phyloP scores from a whole-genome alignment of 2,888 invertebrate species.

The Syrphus vitripennis region DNA sequence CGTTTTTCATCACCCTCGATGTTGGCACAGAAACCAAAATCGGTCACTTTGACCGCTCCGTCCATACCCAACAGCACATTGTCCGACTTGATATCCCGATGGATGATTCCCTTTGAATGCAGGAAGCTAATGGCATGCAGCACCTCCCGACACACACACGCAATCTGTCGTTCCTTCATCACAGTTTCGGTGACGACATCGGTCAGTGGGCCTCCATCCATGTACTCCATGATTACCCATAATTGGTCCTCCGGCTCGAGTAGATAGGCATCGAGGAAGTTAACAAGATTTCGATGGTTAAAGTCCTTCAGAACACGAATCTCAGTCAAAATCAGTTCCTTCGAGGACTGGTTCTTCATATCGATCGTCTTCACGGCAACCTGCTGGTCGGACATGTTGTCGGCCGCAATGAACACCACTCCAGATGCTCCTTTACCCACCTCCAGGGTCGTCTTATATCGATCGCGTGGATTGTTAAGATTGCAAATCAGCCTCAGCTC shows the following conservation, averaged over 20 bases:
- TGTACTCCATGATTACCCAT: constrained; percentile 98
- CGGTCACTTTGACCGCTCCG: constrained; percentile 95
- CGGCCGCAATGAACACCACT: constrained; percentile 94
- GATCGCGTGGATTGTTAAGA: constrained; percentile 89
- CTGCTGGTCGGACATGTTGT: constrained; percentile 86
- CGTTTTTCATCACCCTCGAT: constrained; percentile 96
- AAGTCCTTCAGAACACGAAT: constrained; percentile 95
- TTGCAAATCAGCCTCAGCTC: constrained; percentile 91
- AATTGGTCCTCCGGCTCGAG: constrained; percentile 93
- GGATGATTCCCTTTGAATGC: constrained; percentile 94
- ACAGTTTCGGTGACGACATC: constrained; percentile 98
- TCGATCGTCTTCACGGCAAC: constrained; percentile 99
- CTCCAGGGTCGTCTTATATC: constrained; percentile 91
- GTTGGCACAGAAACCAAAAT: constrained; percentile 99
- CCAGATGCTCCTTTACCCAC: constrained; percentile 97
- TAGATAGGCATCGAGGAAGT: constrained; percentile 96
- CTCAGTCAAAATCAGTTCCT: constrained; percentile 97
- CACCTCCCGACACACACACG: constrained; percentile 95
- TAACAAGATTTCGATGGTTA: constrained; percentile 96
- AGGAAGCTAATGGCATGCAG: constrained; percentile 94
- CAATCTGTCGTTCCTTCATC: constrained; percentile 98
- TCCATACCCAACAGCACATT: constrained; percentile 97
- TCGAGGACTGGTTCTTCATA: constrained; percentile 95
- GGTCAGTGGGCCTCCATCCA: constrained; percentile 97
- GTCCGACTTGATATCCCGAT: constrained; percentile 98